phyloP scores from a whole-genome alignment of 1,140 invertebrate genomes.

The Eumaeus atala region DNA sequence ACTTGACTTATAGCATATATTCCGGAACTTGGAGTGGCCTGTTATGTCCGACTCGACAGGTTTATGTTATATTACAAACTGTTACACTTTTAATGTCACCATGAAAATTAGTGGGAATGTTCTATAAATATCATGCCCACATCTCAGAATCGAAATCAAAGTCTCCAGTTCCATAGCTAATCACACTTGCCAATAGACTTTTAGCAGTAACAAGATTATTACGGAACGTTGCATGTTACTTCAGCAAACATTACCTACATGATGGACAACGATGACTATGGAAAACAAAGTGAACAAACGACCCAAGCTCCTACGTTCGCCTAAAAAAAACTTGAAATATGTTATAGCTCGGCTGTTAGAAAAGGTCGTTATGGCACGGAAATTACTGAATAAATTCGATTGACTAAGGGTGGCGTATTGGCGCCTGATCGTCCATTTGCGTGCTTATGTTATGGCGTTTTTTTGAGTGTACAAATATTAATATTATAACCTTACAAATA shows the following conservation, averaged over 20 bases:
- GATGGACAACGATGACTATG: constrained; percentile 2
- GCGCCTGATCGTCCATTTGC: constrained; percentile 53
- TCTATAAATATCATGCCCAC: no score
- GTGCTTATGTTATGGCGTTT: constrained; percentile 34
- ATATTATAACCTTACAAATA: no score
- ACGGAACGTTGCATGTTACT: not conserved
- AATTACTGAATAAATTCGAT: constrained; percentile 65
- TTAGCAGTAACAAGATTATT: no score
- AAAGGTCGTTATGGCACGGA: constrained; percentile 38
- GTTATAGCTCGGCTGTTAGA: constrained; percentile 36
- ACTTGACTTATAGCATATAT: no score
- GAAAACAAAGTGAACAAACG: constrained; percentile 11
- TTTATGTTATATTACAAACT: no score
- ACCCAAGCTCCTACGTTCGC: not conserved
- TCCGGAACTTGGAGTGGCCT: no score
- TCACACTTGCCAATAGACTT: no score
- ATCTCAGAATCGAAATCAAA: no score
- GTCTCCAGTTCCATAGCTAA: no score
- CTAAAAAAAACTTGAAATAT: constrained; percentile 11
- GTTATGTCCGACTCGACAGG: no score
- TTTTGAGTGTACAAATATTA: not conserved
- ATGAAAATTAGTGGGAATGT: no score
- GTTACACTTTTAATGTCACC: no score
- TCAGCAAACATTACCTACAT: constrained; percentile 5
- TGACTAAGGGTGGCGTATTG: constrained; percentile 40